Percentiles rank a stretch among this genome's conserved stretches.
phyloP scores from a whole-genome alignment of 2,113 vertebrate species.

The Gracilinanus agilis region DNA sequence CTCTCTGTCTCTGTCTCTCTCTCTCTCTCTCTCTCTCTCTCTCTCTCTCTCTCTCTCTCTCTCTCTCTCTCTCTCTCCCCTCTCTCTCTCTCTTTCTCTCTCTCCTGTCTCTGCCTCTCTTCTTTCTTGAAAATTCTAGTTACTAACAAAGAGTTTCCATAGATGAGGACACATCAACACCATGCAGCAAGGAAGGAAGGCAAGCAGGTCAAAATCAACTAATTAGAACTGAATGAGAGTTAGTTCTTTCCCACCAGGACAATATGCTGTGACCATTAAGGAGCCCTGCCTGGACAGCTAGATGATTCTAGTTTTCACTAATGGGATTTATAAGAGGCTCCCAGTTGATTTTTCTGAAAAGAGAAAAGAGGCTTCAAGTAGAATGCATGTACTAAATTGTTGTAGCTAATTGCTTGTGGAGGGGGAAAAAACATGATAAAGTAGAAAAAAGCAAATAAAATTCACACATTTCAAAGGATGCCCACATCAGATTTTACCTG shows the following conservation, averaged over 20 bases:
- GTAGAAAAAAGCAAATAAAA: conserved; percentile 49
- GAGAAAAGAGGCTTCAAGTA: conserved; percentile 55
- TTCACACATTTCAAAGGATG: not conserved
- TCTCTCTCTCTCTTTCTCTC: not conserved
- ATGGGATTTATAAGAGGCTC: conserved; percentile 60
- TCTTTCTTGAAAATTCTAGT: not conserved
- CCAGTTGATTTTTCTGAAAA: conserved; percentile 66
- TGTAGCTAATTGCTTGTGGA: conserved; percentile 35
- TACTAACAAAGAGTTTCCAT: not conserved
- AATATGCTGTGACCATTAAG: not conserved
- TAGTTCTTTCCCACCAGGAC: not conserved
- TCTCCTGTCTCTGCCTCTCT: not conserved
- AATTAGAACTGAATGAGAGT: conserved; percentile 32
- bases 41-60: too few species aligned
- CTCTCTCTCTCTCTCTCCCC: too few species aligned
- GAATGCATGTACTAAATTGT: conserved; percentile 50
- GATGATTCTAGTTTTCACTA: conserved; percentile 62
- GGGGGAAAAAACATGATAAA: conserved; percentile 46
- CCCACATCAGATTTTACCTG: not conserved
- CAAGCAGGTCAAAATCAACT: conserved; percentile 40
- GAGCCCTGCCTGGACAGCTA: conserved; percentile 37
- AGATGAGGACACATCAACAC: not conserved
- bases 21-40: too few species aligned
- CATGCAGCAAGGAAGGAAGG: not conserved
- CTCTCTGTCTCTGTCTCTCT: too few species aligned